Base-by-base conservation (phyloP, 2,113 vertebrate genomes). In the Notothenia coriiceps region DNA sequence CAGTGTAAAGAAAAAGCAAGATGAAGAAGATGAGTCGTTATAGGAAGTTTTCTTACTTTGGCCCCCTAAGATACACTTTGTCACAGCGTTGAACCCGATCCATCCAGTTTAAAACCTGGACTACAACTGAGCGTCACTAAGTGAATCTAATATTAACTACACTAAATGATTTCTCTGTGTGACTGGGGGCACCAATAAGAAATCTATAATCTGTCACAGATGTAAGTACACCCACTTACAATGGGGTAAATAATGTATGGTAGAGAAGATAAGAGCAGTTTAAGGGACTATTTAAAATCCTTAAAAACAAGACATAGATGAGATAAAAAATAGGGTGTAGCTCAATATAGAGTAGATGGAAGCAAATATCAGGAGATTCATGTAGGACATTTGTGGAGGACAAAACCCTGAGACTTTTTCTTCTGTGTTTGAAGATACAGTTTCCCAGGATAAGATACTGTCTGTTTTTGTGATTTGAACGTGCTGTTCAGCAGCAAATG, bases 141-240 rank as follows among this genome's bases (percentile, higher is more conserved):
- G 18, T 17, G 10, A 55, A 74, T 62, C 5, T 62, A 68, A 68
- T 62, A 68, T 54, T 55, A 40, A 62, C 40, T 18, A 47, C 6
- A n/a, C 9, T 2, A 17, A 20, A 15, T 51, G 50, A 12, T 25
- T 51, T 44, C 64, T 57, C 68, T 17, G 54, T 59, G 55, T 49
- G 57, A 70, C 29, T 51, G 15, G 17, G 15, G 57, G 13, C 25
- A 18, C 50, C 70, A 29, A 18, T 40, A 59, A 65, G 50, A 49
- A 63, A 50, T 33, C 20, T 40, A 10, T 69, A 22, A 76, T 60
- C 62, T 60, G 54, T 46, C 54, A 66, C 20, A 35, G 44, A 61
- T 59, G 40, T 63, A 0, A 57, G 10, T 51, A 33, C 29, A n/a
- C 55, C 62, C 54, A 54, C 57, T 35, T 47, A 9, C 44, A 66